Evolutionary conservation across 1,140 invertebrate species (phyloP).

Genomic region (Bombus picipes): DNA sequence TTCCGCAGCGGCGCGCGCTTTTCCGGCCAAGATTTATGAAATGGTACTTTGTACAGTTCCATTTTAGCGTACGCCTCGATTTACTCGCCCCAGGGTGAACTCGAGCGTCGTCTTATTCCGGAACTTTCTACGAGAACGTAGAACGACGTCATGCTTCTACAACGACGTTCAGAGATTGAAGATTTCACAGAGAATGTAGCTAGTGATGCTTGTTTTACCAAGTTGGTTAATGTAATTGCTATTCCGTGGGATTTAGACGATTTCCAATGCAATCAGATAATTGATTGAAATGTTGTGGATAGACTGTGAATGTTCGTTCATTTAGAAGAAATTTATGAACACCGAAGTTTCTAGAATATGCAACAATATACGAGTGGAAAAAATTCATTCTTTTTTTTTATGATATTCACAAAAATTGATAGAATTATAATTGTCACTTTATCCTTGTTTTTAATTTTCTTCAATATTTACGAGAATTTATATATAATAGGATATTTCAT

Average conservation of each 20-base stretch:
- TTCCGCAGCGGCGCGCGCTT: constrained; percentile 63
- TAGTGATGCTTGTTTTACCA: not conserved
- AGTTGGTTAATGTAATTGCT: not conserved
- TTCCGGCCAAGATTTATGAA: constrained; percentile 78
- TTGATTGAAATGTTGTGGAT: not conserved
- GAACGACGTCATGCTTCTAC: constrained; percentile 21
- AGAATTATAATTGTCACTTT: too few relatives aligned
- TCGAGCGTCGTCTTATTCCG: constrained; percentile 70
- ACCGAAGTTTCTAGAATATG: too few relatives aligned
- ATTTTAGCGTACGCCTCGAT: constrained; percentile 75
- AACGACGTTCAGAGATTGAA: constrained; percentile 6
- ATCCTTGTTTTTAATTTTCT: too few relatives aligned
- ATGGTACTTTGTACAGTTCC: constrained; percentile 79
- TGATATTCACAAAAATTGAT: too few relatives aligned
- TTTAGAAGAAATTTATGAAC: too few relatives aligned
- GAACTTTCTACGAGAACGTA: constrained; percentile 69
- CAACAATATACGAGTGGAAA: too few relatives aligned
- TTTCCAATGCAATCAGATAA: not conserved
- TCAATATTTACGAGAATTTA: too few relatives aligned
- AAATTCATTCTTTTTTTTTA: too few relatives aligned
- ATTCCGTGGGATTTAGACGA: not conserved
- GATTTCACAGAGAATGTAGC: not conserved
- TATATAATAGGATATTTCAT: too few relatives aligned
- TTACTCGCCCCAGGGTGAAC: constrained; percentile 60
- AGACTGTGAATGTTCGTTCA: not conserved